phyloP scores from a whole-genome alignment of 2,888 invertebrate genomes.

The Orthonevra nobilis region DNA sequence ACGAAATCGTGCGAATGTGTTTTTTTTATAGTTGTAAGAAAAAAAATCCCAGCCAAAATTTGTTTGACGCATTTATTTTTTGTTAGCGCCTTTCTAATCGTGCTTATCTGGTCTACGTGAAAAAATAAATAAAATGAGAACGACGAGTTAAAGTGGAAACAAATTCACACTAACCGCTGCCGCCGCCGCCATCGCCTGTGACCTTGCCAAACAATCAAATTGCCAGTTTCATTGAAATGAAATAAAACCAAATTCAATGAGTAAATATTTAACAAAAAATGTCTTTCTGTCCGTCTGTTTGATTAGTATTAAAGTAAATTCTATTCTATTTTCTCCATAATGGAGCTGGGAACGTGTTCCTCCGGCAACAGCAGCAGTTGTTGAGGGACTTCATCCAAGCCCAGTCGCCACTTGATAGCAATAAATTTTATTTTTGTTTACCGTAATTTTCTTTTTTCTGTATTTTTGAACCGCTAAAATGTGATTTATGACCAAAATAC shows the following conservation, averaged over 20 bases:
- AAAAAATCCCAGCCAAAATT: too few relatives aligned
- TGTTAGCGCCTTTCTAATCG: conserved; percentile 2
- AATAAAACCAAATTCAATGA: conserved; percentile 56
- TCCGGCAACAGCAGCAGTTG: not conserved
- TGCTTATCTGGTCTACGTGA: conserved; percentile 1
- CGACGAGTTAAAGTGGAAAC: not conserved
- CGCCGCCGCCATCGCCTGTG: conserved; percentile 20
- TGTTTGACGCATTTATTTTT: not conserved
- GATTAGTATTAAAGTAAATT: conserved; percentile 4
- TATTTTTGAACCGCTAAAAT: conserved; percentile 38
- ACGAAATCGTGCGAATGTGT: too few relatives aligned
- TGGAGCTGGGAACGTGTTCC: not conserved
- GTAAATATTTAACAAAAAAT: conserved; percentile 63
- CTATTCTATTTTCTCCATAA: not conserved
- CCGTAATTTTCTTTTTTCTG: conserved; percentile 4
- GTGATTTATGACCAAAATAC: conserved; percentile 46
- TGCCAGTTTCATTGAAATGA: conserved; percentile 65
- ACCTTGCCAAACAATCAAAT: conserved; percentile 58
- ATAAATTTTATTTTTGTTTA: not conserved
- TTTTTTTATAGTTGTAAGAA: too few relatives aligned
- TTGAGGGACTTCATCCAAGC: too few relatives aligned
- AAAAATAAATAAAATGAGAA: not conserved
- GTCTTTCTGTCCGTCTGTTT: not conserved
- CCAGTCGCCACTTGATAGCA: conserved; percentile 7
- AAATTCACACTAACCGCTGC: not conserved